phyloP scores from a whole-genome alignment of 2,797 vertebrate genomes.

The Netta rufina region DNA sequence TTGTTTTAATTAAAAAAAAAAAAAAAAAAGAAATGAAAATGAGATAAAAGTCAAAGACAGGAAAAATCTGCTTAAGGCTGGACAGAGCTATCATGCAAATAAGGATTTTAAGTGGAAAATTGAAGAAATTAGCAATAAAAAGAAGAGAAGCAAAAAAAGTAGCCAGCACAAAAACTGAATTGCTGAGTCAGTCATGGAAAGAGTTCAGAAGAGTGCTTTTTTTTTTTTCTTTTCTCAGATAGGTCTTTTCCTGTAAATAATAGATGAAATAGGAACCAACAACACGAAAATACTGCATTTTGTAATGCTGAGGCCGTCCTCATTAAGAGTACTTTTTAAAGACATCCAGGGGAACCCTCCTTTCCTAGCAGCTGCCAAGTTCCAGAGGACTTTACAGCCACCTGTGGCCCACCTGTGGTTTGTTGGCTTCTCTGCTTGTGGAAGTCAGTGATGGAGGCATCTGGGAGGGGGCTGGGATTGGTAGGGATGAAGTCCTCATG shows the following conservation, averaged over 20 bases:
- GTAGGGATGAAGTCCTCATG: neutral
- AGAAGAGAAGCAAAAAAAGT: slow-evolving; percentile 38
- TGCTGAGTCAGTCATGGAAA: slow-evolving; percentile 54
- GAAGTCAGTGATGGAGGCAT: neutral
- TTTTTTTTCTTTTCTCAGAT: neutral
- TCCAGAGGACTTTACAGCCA: neutral
- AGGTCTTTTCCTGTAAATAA: slow-evolving; percentile 50
- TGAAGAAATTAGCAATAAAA: slow-evolving; percentile 53
- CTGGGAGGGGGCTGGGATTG: neutral
- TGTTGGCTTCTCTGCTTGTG: neutral
- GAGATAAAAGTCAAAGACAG: slow-evolving; percentile 79
- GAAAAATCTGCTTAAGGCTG: slow-evolving; percentile 73
- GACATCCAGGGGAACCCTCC: neutral
- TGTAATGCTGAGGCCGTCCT: slow-evolving; percentile 1
- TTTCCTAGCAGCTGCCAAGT: neutral
- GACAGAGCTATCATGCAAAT: slow-evolving; percentile 64
- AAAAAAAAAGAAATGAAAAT: neutral
- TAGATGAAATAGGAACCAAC: slow-evolving; percentile 43
- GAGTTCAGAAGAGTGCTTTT: slow-evolving; percentile 10
- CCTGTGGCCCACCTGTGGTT: neutral
- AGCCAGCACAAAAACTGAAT: slow-evolving; percentile 20
- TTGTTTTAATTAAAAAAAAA: slow-evolving; percentile 67
- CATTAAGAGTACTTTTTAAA: neutral
- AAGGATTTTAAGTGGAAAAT: slow-evolving; percentile 74
- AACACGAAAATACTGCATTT: neutral